Evolutionary conservation across 64 coral and sea anemone species (phyloP).

Genomic region (Anthopleura sola): DNA sequence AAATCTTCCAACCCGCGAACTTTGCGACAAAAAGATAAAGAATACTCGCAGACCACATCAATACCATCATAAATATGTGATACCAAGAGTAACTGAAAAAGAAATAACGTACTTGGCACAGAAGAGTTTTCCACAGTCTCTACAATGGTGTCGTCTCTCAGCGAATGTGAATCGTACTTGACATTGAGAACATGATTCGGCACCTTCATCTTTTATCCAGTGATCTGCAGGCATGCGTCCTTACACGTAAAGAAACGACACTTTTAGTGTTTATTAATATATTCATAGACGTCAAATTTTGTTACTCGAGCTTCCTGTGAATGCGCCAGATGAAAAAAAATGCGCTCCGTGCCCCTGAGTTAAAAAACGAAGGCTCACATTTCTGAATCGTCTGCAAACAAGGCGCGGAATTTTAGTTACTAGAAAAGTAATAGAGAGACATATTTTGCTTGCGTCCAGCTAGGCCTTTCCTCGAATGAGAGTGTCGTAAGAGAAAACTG

Average conservation of each 20-base stretch:
- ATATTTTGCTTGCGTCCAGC: too few relatives aligned
- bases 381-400: too few relatives aligned
- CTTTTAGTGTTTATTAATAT: not conserved
- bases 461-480: too few relatives aligned
- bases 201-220: constrained; percentile 95
- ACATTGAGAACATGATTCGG: constrained; percentile 64
- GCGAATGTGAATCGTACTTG: constrained; percentile 71
- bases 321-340: too few relatives aligned
- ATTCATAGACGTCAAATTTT: too few relatives aligned
- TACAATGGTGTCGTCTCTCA: constrained; percentile 91
- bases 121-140: constrained; percentile 90
- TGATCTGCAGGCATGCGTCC: constrained; percentile 94
- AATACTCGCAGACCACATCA: not conserved
- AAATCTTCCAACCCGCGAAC: too few relatives aligned
- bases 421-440: too few relatives aligned
- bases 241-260: constrained; percentile 17
- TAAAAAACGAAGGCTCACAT: too few relatives aligned
- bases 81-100: not conserved
- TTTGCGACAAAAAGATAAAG: not conserved
- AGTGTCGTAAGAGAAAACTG: too few relatives aligned
- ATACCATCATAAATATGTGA: not conserved
- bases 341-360: too few relatives aligned
- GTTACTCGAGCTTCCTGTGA: too few relatives aligned
- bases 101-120: constrained; percentile 60
- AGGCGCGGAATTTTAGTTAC: too few relatives aligned